Percentiles rank a stretch among this genome's conserved stretches.
Conservation (phyloP, 2,888 invertebrate species). For the Trichopoda pennipes region DNA sequence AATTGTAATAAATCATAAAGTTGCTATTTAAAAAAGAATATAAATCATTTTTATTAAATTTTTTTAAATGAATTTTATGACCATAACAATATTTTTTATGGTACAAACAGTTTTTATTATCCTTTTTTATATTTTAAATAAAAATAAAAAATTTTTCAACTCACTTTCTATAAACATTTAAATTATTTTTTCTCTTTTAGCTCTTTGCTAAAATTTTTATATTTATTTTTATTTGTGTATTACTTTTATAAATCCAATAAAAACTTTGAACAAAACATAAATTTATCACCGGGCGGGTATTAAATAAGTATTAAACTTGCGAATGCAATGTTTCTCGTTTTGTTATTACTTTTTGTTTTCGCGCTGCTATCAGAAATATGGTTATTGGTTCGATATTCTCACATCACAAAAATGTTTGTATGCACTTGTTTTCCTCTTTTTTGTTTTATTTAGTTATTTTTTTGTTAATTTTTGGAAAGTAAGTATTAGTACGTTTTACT, state of each 20-base stretch:
- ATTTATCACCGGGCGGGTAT: background rate
- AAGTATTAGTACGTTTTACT: background rate
- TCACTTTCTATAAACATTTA: background rate
- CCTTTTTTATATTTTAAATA: too few species aligned
- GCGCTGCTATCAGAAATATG: background rate
- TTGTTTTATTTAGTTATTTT: background rate
- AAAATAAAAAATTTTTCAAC: background rate
- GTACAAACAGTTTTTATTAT: background rate
- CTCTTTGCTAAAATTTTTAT: too few species aligned
- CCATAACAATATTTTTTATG: background rate
- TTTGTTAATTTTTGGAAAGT: background rate
- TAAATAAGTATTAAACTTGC: background rate
- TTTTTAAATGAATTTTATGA: background rate
- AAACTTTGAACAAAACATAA: background rate
- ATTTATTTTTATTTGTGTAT: background rate
- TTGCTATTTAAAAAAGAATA: conserved; percentile 25
- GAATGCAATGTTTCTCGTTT: background rate
- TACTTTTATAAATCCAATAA: background rate
- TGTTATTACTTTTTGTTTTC: background rate
- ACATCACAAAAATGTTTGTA: background rate
- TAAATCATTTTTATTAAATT: conserved; percentile 27
- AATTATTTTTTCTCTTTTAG: background rate
- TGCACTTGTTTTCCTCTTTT: background rate
- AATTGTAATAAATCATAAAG: conserved; percentile 21
- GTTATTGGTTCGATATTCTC: background rate